Base-by-base conservation (phyloP, 2,888 invertebrate species). In the Micropterix aruncella region DNA sequence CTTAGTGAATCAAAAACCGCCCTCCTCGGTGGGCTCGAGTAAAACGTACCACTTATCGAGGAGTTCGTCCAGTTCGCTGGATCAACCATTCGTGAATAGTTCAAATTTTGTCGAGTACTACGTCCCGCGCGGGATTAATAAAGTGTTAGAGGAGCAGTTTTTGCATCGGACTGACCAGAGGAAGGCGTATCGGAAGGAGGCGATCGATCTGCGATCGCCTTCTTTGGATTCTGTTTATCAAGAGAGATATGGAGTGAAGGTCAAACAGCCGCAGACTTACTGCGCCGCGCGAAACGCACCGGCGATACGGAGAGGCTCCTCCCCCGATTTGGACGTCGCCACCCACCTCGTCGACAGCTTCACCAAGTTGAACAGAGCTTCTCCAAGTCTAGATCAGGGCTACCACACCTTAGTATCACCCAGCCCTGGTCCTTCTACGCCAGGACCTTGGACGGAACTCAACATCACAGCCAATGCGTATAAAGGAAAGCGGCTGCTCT, bases 361-460 rank as follows among this genome's bases (percentile, higher is more conserved):
- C 50, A 55, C 58, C 16, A 63, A 62, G 51, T 53, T 64, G 46
- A 66, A 67, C 14, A 67, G 75, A 51, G 69, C 73, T 50, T 77
- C 77, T 56, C 80, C 84, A 38, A 82, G 78, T 55, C 66, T 84
- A 37, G 87, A 87, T 62, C 84, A 87, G 60, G 87, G 87, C 2
- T 87, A 87, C 65, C 86, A 86, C 54, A 87, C 87, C 4, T 63
- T 87, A 46, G 80, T 83, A 1, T 73, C 76, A 16, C 73, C 75
- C 39, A 73, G 74, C 53, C 71, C 73, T 2, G 63, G 63, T n/a
- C 60, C 62, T 7, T 55, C 62, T 9, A 62, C 61, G 19, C 60
- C 63, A 2, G 61, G 60, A 2, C 64, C 64, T 40, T 65, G 65
- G 61, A 62, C 57, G 42, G 51, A 51, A 37, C 40, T 48, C 17